Conservation (phyloP, 1,140 invertebrate species). For the Elysia chlorotica region DNA sequence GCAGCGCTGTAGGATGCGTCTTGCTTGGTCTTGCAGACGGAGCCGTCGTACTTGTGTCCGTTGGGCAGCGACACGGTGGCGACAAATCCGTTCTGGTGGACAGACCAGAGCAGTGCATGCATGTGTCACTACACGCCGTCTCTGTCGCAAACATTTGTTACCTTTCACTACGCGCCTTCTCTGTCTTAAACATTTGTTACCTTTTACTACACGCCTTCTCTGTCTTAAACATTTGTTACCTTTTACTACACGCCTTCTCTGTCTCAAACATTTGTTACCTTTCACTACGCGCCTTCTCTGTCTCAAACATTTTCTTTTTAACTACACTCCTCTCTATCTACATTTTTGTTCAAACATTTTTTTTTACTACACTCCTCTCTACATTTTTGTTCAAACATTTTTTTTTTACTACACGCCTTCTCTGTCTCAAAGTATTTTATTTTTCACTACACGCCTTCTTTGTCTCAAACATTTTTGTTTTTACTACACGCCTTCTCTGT, state of each 20-base stretch:
- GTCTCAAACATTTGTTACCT: neutral
- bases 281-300: neutral
- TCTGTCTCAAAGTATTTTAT: too few species aligned
- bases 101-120: neutral
- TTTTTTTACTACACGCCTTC: too few species aligned
- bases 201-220: too few species aligned
- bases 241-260: too few species aligned
- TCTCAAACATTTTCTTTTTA: neutral
- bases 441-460: too few species aligned
- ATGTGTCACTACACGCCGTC: too few species aligned
- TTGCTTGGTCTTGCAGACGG: constrained; percentile 33
- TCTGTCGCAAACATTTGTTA: neutral
- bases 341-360: neutral
- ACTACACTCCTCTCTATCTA: neutral
- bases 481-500: too few species aligned
- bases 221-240: too few species aligned
- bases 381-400: too few species aligned
- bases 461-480: too few species aligned
- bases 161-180: neutral
- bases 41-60: constrained; percentile 42
- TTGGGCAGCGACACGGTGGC: constrained; percentile 34
- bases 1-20: constrained; percentile 48
- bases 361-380: neutral
- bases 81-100: neutral
- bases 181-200: neutral